phyloP scores from a whole-genome alignment of 2,797 vertebrate genomes.

The Darevskia nairensis region DNA sequence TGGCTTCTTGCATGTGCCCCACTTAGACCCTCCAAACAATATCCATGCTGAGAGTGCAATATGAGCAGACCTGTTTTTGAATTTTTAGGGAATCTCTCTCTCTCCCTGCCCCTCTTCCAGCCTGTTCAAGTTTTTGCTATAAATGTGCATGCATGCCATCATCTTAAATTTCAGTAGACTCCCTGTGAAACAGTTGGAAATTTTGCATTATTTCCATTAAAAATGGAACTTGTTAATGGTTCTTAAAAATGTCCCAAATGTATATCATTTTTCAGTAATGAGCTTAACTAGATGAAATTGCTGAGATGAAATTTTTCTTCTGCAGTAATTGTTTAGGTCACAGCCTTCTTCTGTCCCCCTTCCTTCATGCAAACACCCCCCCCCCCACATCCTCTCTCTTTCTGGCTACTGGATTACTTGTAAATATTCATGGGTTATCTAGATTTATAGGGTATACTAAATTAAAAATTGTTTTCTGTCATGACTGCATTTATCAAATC shows the following conservation, averaged over 20 bases:
- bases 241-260: constrained; percentile 6
- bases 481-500: constrained; percentile 76
- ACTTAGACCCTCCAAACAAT: constrained; percentile 65
- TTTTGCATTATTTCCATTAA: neutral
- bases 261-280: constrained; percentile 32
- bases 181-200: constrained; percentile 30
- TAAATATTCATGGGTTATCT: constrained; percentile 77
- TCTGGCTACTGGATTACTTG: constrained; percentile 66
- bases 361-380: neutral
- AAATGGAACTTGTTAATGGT: neutral
- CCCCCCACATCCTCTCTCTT: constrained; percentile 1
- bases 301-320: constrained; percentile 37
- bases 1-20: constrained; percentile 59
- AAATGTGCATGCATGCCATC: neutral
- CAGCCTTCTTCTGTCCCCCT: constrained; percentile 34
- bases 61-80: constrained; percentile 63
- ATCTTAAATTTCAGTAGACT: constrained; percentile 45
- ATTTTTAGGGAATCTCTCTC: constrained; percentile 63
- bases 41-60: constrained; percentile 64
- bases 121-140: constrained; percentile 51
- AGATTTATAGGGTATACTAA: constrained; percentile 78
- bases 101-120: constrained; percentile 2
- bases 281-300: constrained; percentile 46
- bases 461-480: constrained; percentile 79
- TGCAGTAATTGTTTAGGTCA: constrained; percentile 63